Base-by-base conservation (phyloP, 2,113 vertebrate species). In the Thalassoma bifasciatum region DNA sequence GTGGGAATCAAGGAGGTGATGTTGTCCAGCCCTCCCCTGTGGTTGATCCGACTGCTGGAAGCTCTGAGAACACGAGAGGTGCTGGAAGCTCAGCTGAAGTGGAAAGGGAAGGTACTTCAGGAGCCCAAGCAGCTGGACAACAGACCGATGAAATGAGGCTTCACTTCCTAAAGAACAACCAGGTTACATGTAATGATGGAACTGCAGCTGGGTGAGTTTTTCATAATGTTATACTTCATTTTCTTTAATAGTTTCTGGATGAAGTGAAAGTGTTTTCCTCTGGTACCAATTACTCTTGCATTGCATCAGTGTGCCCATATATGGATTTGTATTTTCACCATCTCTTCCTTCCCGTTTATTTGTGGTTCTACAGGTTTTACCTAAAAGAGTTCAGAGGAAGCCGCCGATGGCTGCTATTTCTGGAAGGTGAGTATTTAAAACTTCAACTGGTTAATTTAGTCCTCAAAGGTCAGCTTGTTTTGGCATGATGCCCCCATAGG, bases 361-460 rank as follows among this genome's bases (percentile, higher is more conserved):
- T 90, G 69, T 77, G 79, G 51, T 89, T 83, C 79, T 60, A 16
- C 77, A 95, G 93, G 69, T 94, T 92, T 83, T 92, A 93, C 88
- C 88, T 94, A 56, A 93, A 93, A 79, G 94, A 93, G 84, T 87
- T 91, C 82, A 95, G 93, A 93, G 87, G 90, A 82, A 95, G 89
- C 83, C 95, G 92, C 72, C 86, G 90, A 72, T 93, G 93, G 91
- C 86, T 93, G 79, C 67, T 93, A 88, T 95, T 95, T 92, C 82
- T 95, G 87, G 93, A 95, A 90, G 94, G 92, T 92, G 86, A 89
- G 94, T 89, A 86, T 93, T 91, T 91, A 78, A 89, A 87, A 92
- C 86, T 57, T 8, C 59, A 82, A 64, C 72, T 79, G 79, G 84
- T 91, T 92, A 79, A 91, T 89, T 90, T 90, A 80, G 90, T 87